These are phyloP conservation scores for Notarius quadriscutis DNA, from an alignment of 2,113 vertebrate species.

Conservation along the genomic window DNA sequence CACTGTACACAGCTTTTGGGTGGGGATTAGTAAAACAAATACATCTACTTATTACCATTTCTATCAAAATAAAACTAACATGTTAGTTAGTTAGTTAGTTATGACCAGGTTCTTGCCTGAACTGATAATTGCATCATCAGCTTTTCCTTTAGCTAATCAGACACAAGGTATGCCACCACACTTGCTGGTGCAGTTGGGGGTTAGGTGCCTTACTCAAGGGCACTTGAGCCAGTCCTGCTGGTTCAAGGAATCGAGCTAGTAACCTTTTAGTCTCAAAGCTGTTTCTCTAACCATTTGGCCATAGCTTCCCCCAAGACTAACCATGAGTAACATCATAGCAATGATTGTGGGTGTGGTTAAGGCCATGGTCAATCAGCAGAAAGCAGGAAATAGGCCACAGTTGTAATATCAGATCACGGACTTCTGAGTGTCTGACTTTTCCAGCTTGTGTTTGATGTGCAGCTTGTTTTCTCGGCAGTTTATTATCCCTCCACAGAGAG, in stretches of 20 bases:
- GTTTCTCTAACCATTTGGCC: no score
- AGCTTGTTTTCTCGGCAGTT: background rate
- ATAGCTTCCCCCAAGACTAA: background rate
- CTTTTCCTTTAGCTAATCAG: no score
- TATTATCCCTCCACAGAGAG: background rate
- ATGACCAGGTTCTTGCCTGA: no score
- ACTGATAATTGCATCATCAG: no score
- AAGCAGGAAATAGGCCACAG: background rate
- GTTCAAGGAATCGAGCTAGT: no score
- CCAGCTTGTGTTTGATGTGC: conserved; percentile 9
- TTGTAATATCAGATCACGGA: background rate
- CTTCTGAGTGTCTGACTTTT: background rate
- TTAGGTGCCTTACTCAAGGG: no score
- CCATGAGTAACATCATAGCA: background rate
- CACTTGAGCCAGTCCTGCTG: no score
- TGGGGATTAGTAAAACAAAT: background rate
- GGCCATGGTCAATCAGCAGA: background rate
- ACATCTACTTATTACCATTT: background rate
- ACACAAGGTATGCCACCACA: no score
- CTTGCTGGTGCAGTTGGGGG: no score
- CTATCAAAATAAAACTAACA: background rate
- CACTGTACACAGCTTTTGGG: background rate
- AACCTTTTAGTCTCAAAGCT: no score
- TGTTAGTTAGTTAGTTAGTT: no score
- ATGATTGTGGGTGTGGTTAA: no score